phyloP scores from a whole-genome alignment of 2,113 vertebrate genomes.

The Zosterops borbonicus region DNA sequence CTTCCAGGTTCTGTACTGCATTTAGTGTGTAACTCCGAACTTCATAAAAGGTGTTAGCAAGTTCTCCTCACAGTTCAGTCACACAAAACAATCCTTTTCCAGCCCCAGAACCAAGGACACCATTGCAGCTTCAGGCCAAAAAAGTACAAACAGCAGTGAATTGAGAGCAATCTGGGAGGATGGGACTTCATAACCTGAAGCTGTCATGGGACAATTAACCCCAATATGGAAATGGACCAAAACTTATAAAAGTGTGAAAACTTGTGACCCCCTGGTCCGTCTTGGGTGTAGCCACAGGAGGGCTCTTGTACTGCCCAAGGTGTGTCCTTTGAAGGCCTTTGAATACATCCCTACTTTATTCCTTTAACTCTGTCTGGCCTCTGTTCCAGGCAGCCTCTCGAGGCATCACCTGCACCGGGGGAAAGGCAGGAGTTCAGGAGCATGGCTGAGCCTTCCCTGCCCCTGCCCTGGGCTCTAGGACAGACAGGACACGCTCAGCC shows the following conservation, averaged over 20 bases:
- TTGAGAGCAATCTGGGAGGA: background rate
- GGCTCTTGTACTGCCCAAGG: background rate
- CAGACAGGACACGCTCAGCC: background rate
- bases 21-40: fast-evolving
- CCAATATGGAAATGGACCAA: background rate
- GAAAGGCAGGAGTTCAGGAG: background rate
- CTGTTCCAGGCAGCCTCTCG: background rate
- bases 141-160: background rate
- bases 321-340: background rate
- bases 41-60: fast-evolving
- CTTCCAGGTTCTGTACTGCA: background rate
- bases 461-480: background rate
- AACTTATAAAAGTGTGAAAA: background rate
- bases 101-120: background rate
- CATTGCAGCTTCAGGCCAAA: too few relatives aligned
- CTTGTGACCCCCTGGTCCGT: fast-evolving
- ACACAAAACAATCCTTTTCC: background rate
- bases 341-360: background rate
- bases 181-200: background rate
- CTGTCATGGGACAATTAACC: background rate
- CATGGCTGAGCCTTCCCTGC: background rate
- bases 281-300: fast-evolving
- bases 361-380: background rate
- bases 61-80: background rate
- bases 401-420: background rate